Conservation (phyloP, 2,888 invertebrate species). For the Dendrolimus houi region DNA sequence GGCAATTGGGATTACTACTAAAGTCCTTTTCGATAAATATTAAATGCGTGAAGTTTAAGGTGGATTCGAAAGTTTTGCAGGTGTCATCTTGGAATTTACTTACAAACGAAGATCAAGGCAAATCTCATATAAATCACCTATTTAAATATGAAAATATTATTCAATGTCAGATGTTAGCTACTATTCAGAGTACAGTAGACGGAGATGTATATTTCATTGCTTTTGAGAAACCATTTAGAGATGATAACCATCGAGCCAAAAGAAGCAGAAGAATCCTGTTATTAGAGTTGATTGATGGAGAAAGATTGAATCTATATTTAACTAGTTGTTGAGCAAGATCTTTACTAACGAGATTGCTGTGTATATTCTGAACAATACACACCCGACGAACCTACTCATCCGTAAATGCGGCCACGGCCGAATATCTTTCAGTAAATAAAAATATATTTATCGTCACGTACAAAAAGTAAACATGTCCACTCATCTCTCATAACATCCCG, state of each 20-base stretch:
- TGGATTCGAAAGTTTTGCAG: conserved; percentile 1
- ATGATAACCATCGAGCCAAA: too few species aligned
- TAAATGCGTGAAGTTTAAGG: conserved; percentile 4
- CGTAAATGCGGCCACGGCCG: not conserved
- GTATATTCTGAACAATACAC: not conserved
- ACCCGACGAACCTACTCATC: not conserved
- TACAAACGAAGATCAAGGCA: not conserved
- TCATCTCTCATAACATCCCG: conserved; percentile 53
- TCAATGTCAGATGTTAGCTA: too few species aligned
- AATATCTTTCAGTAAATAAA: conserved; percentile 27
- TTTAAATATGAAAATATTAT: too few species aligned
- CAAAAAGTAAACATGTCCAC: conserved; percentile 59
- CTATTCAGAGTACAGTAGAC: too few species aligned
- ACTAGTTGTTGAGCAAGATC: too few species aligned
- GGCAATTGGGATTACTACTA: conserved; percentile 3
- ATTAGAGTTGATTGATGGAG: too few species aligned
- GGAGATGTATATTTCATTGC: too few species aligned
- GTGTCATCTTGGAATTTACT: not conserved
- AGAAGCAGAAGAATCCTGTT: too few species aligned
- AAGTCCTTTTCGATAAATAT: conserved; percentile 3
- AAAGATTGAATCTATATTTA: too few species aligned
- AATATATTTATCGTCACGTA: conserved; percentile 51
- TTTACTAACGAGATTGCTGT: too few species aligned
- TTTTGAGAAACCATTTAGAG: too few species aligned
- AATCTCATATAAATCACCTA: too few species aligned